Conservation (phyloP, 2,888 invertebrate genomes). For the Lamproptera curius region DNA sequence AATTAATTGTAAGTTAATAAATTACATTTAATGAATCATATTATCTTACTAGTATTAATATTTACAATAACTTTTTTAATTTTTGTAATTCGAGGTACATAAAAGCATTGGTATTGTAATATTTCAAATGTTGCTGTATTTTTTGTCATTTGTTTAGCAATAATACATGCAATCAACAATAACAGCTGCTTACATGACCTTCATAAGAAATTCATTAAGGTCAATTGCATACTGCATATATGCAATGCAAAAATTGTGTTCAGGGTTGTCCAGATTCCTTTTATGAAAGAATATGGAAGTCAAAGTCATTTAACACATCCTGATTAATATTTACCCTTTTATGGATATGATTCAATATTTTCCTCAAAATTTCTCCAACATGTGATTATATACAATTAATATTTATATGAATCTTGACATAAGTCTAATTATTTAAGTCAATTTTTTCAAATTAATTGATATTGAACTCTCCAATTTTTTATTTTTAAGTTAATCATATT, state of each 20-base stretch:
- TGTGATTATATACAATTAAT: neutral
- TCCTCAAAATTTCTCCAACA: neutral
- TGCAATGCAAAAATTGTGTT: conserved; percentile 39
- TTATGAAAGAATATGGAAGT: conserved; percentile 25
- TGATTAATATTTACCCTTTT: conserved; percentile 14
- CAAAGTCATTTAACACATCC: conserved; percentile 20
- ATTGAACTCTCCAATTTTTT: too few species aligned
- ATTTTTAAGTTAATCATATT: too few species aligned
- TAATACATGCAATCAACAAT: neutral
- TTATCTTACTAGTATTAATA: too few species aligned
- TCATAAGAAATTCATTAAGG: conserved; percentile 37
- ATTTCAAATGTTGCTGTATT: neutral
- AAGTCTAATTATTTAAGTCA: too few species aligned
- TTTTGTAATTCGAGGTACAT: too few species aligned
- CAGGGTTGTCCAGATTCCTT: conserved; percentile 57
- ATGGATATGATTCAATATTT: conserved; percentile 2
- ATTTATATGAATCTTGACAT: neutral
- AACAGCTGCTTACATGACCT: conserved; percentile 28
- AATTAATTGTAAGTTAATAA: too few species aligned
- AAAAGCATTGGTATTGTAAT: too few species aligned
- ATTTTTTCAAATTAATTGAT: too few species aligned
- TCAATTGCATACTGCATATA: conserved; percentile 35
- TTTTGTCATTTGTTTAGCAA: neutral
- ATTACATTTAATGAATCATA: too few species aligned
- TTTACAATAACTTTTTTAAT: too few species aligned